Evolutionary conservation across 2,797 vertebrate genomes (phyloP), one percentile per base, ranked within the genome.

Genomic region (Coregonus suidteri): DNA sequence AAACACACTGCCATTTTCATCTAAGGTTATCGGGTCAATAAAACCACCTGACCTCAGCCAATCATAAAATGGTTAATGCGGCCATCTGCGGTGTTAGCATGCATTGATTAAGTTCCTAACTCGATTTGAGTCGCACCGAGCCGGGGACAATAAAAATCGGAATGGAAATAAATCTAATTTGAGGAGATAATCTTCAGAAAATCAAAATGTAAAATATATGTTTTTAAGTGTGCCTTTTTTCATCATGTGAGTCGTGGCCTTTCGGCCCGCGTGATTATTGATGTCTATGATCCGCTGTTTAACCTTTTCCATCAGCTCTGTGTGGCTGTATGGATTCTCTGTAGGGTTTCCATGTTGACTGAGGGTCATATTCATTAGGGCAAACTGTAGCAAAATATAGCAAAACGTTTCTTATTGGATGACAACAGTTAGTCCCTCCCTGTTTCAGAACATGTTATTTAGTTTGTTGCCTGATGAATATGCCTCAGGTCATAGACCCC

Each of bases 61-160:
- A 92, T 93, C 92, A 93, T 94, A 94, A 94, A 93, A 86, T 83
- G 80, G 88, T 93, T 91, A 90, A 84, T 86, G 85, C 76, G 20
- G 86, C 93, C 91, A 90, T 83, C n/a, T 86, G 85, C 75, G 20
- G 85, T 79, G 78, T 86, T 25, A 90, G 85, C 77, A 71, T 65
- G 71, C 86, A 91, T 92, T 93, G 92, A 93, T 94, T 92, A 92
- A 90, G 87, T 93, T 92, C 89, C 88, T 92, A 93, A 93, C 90
- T 92, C 84, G 85, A 93, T 93, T 93, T 90, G 85, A 92, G 88
- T 85, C 30, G 85, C 74, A 73, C 81, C 68, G 82, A 86, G 82
- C 73, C 72, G 16, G 71, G 86, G 85, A 88, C 84, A 77, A 90
- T 94, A 93, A 92, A 93, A 90, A 92, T 88, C 2, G 81, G 88